Evolutionary conservation across 2,113 vertebrate genomes (phyloP), one percentile per base, ranked within the genome.

Genomic region (Mandrillus leucophaeus): DNA sequence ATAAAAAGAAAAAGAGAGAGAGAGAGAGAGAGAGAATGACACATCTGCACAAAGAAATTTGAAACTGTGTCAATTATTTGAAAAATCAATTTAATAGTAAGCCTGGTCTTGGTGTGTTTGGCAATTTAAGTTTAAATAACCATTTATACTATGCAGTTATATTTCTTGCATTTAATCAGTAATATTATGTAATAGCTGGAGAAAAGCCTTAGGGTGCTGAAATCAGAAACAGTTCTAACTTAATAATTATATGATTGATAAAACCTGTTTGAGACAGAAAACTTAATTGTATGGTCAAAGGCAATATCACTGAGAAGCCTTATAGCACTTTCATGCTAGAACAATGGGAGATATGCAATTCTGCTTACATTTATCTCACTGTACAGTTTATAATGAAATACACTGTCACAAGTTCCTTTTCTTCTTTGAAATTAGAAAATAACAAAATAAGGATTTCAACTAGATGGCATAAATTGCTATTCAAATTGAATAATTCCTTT

Each of bases 201-300:
- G 43, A 88, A 85, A 92, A 64, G 17, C 78, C 38, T 85, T 12
- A 64, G 30, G 32, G 6, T 90, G 4, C 27, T 93, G 68, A 90
- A 90, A 96, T 88, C 61, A 86, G 73, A 87, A 96, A 90, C 10
- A 61, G 13, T 78, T 90, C 91, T 95, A 27, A 89, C 84, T 93
- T 93, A 90, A 66, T 83, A 61, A 82, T 40, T 76, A 14, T 43
- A 35, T 79, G 80, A 92, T 89, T 93, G 94, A 93, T 83, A 93
- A 93, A 97, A 50, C 14, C 40, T 73, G 2, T 76, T 97, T 95
- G 86, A 95, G 95, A 92, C 4, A 95, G 68, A 97, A 94, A 93
- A 91, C 10, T 57, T 80, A 96, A 93, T 96, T 96, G 59, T 68
- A 20, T 59, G 81, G 35, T 86, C 40, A 92, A 89, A 93, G n/a